phyloP scores from a whole-genome alignment of 2,797 vertebrate species.

The Steatocranus sp. region DNA sequence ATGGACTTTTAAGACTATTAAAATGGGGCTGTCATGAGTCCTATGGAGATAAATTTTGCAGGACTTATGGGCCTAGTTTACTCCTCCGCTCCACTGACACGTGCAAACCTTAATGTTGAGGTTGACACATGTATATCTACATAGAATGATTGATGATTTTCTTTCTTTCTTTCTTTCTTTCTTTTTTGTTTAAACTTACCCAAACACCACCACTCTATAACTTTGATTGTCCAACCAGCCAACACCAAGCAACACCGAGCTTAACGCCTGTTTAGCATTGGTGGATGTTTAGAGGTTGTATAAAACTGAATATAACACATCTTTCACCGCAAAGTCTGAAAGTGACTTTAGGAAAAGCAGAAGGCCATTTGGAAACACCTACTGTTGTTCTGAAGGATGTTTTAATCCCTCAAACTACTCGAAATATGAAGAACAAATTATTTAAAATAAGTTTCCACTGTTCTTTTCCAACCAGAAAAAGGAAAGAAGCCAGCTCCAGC shows the following conservation, averaged over 20 bases:
- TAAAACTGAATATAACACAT: background rate
- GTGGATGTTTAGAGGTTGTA: background rate
- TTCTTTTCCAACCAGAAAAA: background rate
- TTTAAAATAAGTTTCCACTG: background rate
- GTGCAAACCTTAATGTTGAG: background rate
- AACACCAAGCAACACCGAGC: background rate
- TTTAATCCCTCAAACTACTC: background rate
- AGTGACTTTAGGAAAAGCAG: background rate
- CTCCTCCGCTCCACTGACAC: accelerated
- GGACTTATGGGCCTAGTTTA: background rate
- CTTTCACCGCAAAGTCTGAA: background rate
- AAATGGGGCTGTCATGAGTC: background rate
- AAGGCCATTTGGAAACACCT: background rate
- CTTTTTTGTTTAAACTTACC: accelerated
- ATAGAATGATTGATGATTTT: background rate
- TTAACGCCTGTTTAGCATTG: accelerated
- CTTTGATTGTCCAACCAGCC: background rate
- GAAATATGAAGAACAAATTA: background rate
- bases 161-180: background rate
- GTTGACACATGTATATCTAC: background rate
- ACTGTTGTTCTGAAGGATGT: background rate
- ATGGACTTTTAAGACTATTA: background rate
- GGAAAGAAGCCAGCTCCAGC: background rate
- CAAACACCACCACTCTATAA: background rate
- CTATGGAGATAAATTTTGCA: background rate